Conservation (phyloP, 2,113 vertebrate species). For the Lutjanus erythropterus region DNA sequence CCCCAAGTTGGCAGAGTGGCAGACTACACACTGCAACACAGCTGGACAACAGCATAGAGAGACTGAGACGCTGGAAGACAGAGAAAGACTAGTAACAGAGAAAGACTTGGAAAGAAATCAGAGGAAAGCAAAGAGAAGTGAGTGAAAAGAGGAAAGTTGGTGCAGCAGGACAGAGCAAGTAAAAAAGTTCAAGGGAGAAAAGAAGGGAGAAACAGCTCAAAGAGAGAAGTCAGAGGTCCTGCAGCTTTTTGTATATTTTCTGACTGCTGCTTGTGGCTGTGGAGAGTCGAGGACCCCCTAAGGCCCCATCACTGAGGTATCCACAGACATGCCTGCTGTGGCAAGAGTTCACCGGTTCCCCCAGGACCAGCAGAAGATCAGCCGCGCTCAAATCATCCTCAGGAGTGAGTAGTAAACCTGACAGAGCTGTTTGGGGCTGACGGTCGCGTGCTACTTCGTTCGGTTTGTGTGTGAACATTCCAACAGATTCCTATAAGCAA, state of each 20-base stretch:
- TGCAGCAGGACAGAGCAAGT: background rate
- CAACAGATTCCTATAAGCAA: background rate
- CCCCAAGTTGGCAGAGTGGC: slow-evolving; percentile 1
- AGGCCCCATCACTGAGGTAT: slow-evolving; percentile 27
- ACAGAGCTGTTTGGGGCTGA: background rate
- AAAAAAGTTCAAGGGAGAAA: background rate
- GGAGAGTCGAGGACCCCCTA: background rate
- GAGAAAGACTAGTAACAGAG: background rate
- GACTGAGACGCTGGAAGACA: background rate
- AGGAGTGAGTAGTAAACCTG: slow-evolving; percentile 77
- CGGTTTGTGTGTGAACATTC: background rate
- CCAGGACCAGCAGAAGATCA: slow-evolving; percentile 75
- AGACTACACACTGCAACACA: slow-evolving; percentile 21
- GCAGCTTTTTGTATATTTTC: slow-evolving; percentile 7
- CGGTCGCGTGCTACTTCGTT: background rate
- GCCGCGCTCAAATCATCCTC: slow-evolving; percentile 77
- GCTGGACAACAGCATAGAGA: slow-evolving; percentile 10
- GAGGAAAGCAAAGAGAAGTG: background rate
- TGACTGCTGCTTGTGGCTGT: background rate
- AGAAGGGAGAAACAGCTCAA: background rate
- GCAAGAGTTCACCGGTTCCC: slow-evolving; percentile 53
- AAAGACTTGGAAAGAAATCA: background rate
- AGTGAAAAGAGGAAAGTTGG: background rate
- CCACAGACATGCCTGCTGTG: slow-evolving; percentile 71
- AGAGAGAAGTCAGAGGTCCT: background rate